These are phyloP conservation scores for Zaprionus ornatus DNA, from an alignment of 1,140 invertebrate species.

Conservation along the genomic window DNA sequence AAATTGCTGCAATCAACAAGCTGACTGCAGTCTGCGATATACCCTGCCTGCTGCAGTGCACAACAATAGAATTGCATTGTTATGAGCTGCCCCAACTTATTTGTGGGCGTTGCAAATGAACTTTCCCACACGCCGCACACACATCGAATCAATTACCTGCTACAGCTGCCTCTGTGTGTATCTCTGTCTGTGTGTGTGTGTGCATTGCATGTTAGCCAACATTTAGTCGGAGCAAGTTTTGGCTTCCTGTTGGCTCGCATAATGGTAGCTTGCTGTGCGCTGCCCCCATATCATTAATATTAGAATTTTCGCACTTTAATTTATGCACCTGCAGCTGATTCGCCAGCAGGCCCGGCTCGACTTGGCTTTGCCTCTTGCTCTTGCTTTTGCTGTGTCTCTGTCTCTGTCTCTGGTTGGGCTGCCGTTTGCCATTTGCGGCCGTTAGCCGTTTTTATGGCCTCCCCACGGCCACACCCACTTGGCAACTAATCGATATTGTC, in stretches of 20 bases:
- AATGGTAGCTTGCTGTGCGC: conserved; percentile 54
- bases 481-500: conserved; percentile 78
- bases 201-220: conserved; percentile 72
- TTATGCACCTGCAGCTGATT: conserved; percentile 80
- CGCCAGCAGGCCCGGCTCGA: conserved; percentile 35
- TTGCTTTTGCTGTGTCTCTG: background rate
- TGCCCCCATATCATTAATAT: conserved; percentile 72
- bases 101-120: conserved; percentile 76
- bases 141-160: conserved; percentile 64
- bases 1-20: background rate
- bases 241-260: conserved; percentile 69
- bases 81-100: conserved; percentile 33
- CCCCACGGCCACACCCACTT: conserved; percentile 67
- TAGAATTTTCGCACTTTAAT: conserved; percentile 80
- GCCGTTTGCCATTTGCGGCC: conserved; percentile 30
- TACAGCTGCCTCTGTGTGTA: conserved; percentile 7
- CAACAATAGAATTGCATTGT: conserved; percentile 71
- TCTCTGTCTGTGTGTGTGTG: conserved; percentile 26
- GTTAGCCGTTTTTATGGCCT: conserved; percentile 57
- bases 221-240: conserved; percentile 66
- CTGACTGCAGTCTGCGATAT: no score
- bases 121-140: conserved; percentile 69
- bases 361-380: no score
- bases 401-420: conserved; percentile 3
- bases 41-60: conserved; percentile 19